A percentile compares a stretch with the other conserved stretches of the same genome.
Evolutionary conservation across 2,113 vertebrate genomes (phyloP).

Genomic region (Mastomys coucha): DNA sequence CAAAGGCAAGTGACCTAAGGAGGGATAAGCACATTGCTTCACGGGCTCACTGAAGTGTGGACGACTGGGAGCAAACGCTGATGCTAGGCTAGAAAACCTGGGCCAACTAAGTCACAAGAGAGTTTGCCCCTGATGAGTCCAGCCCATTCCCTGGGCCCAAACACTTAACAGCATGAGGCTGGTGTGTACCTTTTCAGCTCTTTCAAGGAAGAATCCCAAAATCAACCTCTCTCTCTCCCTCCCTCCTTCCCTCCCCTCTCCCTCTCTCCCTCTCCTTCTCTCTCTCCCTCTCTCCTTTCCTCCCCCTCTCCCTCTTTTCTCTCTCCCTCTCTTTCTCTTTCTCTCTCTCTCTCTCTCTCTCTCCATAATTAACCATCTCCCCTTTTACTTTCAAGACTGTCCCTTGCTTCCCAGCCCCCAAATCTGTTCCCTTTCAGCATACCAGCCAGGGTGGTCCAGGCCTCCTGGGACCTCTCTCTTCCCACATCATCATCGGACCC

Average conservation of each 20-base stretch:
- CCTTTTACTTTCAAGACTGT: neutral
- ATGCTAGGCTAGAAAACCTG: conserved; percentile 23
- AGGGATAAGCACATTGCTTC: neutral
- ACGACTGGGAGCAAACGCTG: conserved; percentile 27
- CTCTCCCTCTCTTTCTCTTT: no score
- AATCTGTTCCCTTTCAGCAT: neutral
- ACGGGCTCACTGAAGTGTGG: conserved; percentile 56
- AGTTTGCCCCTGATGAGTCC: neutral
- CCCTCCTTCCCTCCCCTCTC: no score
- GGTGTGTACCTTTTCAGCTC: neutral
- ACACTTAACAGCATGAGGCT: neutral
- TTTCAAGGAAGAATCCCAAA: neutral
- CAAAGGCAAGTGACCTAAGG: neutral
- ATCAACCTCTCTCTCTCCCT: neutral
- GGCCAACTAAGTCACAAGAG: neutral
- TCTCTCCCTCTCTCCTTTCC: neutral
- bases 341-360: no score
- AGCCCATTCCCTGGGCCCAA: neutral
- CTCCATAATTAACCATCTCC: neutral
- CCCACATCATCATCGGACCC: neutral
- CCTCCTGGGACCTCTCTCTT: conserved; percentile 14
- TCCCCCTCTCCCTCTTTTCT: neutral
- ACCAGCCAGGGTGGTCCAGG: neutral
- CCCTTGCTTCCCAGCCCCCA: neutral
- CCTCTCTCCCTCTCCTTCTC: no score